A percentile compares a stretch with the other conserved stretches of the same genome.
phyloP scores from a whole-genome alignment of 2,888 invertebrate genomes.

The Leptinotarsa tumamoca region DNA sequence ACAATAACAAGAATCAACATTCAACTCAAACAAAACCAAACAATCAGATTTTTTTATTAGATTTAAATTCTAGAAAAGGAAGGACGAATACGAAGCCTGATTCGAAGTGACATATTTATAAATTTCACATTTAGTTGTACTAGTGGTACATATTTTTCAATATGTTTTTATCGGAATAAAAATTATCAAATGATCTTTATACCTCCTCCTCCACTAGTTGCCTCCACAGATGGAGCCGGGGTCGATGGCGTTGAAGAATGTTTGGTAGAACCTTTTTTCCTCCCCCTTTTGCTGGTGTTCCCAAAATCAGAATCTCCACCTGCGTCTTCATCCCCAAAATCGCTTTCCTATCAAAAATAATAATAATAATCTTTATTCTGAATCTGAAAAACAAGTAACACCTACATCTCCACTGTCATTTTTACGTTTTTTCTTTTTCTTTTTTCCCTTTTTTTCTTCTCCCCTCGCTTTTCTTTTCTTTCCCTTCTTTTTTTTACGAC shows the following conservation, averaged over 20 bases:
- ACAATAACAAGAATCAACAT: no score
- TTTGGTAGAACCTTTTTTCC: slow-evolving; percentile 69
- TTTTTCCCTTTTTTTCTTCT: slow-evolving; percentile 92
- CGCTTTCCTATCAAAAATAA: slow-evolving; percentile 75
- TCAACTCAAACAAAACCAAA: no score
- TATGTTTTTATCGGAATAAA: neutral
- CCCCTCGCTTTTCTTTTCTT: slow-evolving; percentile 93
- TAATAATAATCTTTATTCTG: slow-evolving; percentile 9
- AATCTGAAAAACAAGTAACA: slow-evolving; percentile 27
- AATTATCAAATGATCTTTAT: neutral
- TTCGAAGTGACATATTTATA: no score
- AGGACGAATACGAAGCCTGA: no score
- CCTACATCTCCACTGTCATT: slow-evolving; percentile 87
- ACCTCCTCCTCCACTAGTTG: slow-evolving; percentile 59
- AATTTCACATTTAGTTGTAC: no score
- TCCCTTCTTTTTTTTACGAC: slow-evolving; percentile 90
- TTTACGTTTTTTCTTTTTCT: slow-evolving; percentile 95
- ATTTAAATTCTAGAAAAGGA: no score
- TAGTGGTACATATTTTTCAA: no score
- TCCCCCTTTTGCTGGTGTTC: slow-evolving; percentile 76
- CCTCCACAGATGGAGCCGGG: slow-evolving; percentile 63
- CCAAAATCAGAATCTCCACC: slow-evolving; percentile 79
- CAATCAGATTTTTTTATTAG: no score
- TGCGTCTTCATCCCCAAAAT: slow-evolving; percentile 76
- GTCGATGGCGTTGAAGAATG: slow-evolving; percentile 65